phyloP scores from a whole-genome alignment of 2,797 vertebrate genomes.

The Muraenolepis orangiensis region DNA sequence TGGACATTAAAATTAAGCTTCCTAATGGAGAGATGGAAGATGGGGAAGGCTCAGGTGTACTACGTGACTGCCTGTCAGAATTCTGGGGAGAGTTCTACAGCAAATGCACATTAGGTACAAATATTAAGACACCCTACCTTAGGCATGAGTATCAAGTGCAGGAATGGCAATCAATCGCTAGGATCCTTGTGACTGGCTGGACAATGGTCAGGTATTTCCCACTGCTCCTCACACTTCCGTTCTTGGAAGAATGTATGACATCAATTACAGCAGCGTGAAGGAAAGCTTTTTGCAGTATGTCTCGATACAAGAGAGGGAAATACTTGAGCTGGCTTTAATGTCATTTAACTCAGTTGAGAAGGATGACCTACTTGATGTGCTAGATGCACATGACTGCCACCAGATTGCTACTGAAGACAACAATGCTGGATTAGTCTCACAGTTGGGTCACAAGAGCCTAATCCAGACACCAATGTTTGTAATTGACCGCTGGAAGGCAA shows the following conservation, averaged over 20 bases:
- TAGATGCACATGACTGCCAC: constrained; percentile 31
- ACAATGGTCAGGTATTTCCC: constrained; percentile 26
- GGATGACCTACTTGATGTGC: too few species aligned
- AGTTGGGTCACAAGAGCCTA: constrained; percentile 38
- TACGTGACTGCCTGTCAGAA: constrained; percentile 24
- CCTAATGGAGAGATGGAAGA: constrained; percentile 17
- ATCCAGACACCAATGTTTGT: constrained; percentile 37
- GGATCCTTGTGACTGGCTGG: constrained; percentile 17
- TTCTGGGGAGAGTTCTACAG: constrained; percentile 30
- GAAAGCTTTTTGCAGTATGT: constrained; percentile 20
- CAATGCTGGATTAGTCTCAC: constrained; percentile 20
- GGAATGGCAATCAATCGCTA: too few species aligned
- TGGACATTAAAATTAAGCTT: constrained; percentile 21
- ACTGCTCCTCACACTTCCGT: constrained; percentile 23
- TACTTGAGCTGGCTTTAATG: constrained; percentile 15
- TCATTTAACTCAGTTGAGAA: constrained; percentile 18
- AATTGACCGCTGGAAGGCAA: constrained; percentile 32
- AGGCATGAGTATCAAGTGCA: too few species aligned
- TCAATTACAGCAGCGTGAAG: constrained; percentile 26
- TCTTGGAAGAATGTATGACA: constrained; percentile 29
- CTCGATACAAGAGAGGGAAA: constrained; percentile 11
- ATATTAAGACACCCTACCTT: too few species aligned
- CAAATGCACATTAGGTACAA: constrained; percentile 15
- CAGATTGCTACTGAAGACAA: constrained; percentile 26
- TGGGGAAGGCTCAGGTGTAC: constrained; percentile 22